Base-by-base conservation (phyloP, 1,140 invertebrate species). In the Drosophila nigromelanica region DNA sequence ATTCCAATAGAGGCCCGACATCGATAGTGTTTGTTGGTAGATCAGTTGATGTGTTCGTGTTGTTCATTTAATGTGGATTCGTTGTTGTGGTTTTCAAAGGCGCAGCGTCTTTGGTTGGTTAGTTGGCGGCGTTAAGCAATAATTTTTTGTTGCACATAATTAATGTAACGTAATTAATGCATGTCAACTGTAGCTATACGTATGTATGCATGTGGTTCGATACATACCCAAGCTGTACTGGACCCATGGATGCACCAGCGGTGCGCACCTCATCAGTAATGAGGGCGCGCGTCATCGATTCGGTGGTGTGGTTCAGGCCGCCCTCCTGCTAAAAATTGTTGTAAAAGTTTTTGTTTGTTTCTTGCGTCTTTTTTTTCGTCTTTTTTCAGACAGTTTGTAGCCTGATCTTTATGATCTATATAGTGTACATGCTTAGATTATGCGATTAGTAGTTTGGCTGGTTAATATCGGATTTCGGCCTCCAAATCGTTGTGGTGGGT, bases 161-260 rank as follows among this genome's bases (percentile, higher is more conserved):
- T 45, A 62, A 68, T 8, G 27, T 61, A 75, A 39, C 45, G 42
- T 75, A 71, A 54, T 66, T 56, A 35, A 74, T 35, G 76, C 74
- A 72, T 92, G 61, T 24, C 37, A 51, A 14, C 59, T 62, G 45
- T 50, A 33, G 18, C 58, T 55, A 45, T 14, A 37, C 27, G 52
- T 33, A 55, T 45, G 52, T 33, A 55, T 45, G 33, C 27, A 40
- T 39, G 48, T 60, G 52, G 64, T 51, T 62, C 40, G 71, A 93
- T 96, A 97, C 96, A 94, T 97, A 97, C 96, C 97, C 97, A 93
- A 98, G 94, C 93, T 97, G 96, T 92, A 97, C 96, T 93, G 96
- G 96, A 93, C 96, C 96, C 93, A 95, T 94, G 90, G 94, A 94
- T 94, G 96, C 96, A 93, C 95, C 94, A 91, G 94, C 94, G 91